Conservation (phyloP, 2,888 invertebrate genomes). For the Pristionchus maxplancki region DNA sequence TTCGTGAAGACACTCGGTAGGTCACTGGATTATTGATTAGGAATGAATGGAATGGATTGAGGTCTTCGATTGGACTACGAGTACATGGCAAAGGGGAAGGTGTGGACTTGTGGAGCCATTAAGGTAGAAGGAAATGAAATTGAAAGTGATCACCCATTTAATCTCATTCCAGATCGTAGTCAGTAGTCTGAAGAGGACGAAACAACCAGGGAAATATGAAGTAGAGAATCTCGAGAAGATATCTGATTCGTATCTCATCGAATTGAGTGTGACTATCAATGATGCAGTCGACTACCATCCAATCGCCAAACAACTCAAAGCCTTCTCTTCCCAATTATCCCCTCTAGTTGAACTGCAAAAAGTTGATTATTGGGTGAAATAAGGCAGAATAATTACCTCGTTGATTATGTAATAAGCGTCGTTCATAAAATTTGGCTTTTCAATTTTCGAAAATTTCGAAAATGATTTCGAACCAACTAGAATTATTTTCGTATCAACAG, state of each 20-base stretch:
- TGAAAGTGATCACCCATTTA: not conserved
- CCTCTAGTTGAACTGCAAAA: conserved; percentile 67
- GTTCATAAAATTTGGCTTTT: not conserved
- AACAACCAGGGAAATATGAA: conserved; percentile 48
- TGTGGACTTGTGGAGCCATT: conserved; percentile 63
- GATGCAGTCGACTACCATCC: conserved; percentile 63
- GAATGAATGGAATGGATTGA: conserved; percentile 32
- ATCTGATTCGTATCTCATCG: conserved; percentile 60
- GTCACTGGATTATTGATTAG: too few species aligned
- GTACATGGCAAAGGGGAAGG: conserved; percentile 63
- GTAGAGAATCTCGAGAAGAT: conserved; percentile 32
- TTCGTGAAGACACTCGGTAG: conserved; percentile 65
- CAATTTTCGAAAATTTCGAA: not conserved
- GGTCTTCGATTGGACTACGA: conserved; percentile 69
- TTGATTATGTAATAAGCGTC: not conserved
- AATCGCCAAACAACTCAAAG: conserved; percentile 61
- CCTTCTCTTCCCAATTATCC: conserved; percentile 64
- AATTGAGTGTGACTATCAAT: conserved; percentile 62
- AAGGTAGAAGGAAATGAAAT: conserved; percentile 50
- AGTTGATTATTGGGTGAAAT: conserved; percentile 65
- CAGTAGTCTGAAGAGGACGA: conserved; percentile 54
- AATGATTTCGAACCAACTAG: not conserved
- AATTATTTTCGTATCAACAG: not conserved
- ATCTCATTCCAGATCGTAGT: conserved; percentile 51
- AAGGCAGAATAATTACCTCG: not conserved